Conservation (phyloP, 2,113 vertebrate genomes). For the Periophthalmodon schlosseri region DNA sequence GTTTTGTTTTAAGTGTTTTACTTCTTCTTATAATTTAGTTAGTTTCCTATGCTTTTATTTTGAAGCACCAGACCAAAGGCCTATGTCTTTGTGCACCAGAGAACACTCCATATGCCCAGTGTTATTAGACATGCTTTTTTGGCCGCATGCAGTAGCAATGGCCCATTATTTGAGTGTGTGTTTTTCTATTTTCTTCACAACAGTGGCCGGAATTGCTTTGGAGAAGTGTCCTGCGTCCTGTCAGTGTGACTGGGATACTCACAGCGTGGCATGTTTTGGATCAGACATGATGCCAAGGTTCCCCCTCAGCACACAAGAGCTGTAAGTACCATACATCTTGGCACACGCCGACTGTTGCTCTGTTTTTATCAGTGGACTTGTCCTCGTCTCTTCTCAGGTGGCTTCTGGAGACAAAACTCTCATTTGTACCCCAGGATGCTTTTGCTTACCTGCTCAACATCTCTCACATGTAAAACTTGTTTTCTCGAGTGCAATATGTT, state of each 20-base stretch:
- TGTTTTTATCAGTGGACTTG: not conserved
- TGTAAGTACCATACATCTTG: conserved; percentile 50
- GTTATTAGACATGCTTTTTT: not conserved
- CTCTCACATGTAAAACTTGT: conserved; percentile 55
- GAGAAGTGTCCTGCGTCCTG: conserved; percentile 43
- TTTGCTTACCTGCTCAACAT: conserved; percentile 51
- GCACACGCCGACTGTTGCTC: not conserved
- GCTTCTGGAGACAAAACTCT: conserved; percentile 47
- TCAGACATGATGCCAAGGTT: conserved; percentile 43
- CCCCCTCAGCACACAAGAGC: conserved; percentile 41
- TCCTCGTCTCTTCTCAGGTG: conserved; percentile 43
- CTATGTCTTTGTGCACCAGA: not conserved
- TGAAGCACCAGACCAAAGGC: not conserved
- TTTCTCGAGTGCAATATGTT: no score
- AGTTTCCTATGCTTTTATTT: conserved; percentile 3
- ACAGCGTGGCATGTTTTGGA: conserved; percentile 40
- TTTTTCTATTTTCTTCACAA: conserved; percentile 4
- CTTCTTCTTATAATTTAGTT: not conserved
- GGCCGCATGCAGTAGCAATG: conserved; percentile 29
- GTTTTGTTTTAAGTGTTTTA: not conserved
- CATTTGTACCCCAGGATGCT: conserved; percentile 46
- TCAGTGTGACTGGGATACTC: conserved; percentile 34
- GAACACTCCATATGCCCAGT: not conserved
- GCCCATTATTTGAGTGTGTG: conserved; percentile 6
- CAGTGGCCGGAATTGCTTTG: not conserved